These are phyloP conservation scores for Platyura marginata DNA, from an alignment of 1,140 invertebrate species.

Conservation along the genomic window DNA sequence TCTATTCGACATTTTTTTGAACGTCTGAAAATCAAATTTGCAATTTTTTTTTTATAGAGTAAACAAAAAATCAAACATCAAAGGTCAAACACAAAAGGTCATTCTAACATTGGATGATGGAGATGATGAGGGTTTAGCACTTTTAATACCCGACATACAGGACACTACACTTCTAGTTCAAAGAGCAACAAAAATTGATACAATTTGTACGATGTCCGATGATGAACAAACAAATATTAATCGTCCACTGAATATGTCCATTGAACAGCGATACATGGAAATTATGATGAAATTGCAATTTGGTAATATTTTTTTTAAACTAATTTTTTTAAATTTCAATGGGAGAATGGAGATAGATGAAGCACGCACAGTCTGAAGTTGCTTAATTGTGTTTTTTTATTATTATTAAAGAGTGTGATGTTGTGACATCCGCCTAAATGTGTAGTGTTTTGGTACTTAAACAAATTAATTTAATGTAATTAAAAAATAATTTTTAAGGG, in stretches of 20 bases:
- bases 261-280: conserved; percentile 61
- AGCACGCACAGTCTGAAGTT: no score
- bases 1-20: neutral
- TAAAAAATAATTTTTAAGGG: no score
- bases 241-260: conserved; percentile 27
- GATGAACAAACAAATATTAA: conserved; percentile 26
- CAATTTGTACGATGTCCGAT: conserved; percentile 24
- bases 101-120: conserved; percentile 17
- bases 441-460: no score
- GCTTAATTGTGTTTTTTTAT: no score
- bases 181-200: conserved; percentile 36
- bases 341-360: no score
- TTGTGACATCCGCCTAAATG: no score
- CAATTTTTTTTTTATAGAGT: conserved; percentile 14
- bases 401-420: no score
- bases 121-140: conserved; percentile 70
- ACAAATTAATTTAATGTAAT: no score
- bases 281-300: conserved; percentile 80
- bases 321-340: no score
- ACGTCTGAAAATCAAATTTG: conserved; percentile 8
- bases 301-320: no score
- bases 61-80: conserved; percentile 25
- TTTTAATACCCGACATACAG: conserved; percentile 77
- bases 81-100: conserved; percentile 22
- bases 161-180: conserved; percentile 61